Evolutionary conservation across 2,888 invertebrate genomes (phyloP), one percentile per base, ranked within the genome.

Genomic region (Macropis europaea): DNA sequence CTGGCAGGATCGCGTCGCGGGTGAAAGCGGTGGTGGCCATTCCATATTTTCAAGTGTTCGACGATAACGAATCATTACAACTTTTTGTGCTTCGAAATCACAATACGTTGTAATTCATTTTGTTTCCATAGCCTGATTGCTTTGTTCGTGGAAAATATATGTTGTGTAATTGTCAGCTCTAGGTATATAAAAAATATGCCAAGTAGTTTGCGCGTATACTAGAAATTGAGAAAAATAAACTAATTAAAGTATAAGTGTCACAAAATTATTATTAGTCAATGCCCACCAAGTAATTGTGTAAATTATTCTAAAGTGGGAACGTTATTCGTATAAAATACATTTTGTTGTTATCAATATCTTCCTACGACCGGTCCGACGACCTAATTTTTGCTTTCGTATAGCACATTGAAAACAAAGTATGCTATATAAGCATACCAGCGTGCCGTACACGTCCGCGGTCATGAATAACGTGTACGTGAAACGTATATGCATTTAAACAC

Each of bases 11-110:
- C 80, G 79, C 68, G 76, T 73, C 77, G 80, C 56, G 71, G 66
- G 79, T 80, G 79, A 80, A 80, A 80, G 81, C 75, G 53, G 47
- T 61, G 38, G 43, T 61, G 59, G 61, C 61, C 47, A 64, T 64
- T 71, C 56, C 26, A 24, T 42, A 64, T 54, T 34, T 38, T 26
- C 36, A 4, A 34, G 26, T 30, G 40, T 32, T 53, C 32, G 45
- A 19, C 54, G 40, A 43, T 56, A 60, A 22, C 15, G 42, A 47
- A 43, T 47, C 19, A 32, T 67, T 32, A 11, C 32, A 22, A 45
- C 38, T 32, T 48, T 34, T 52, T 36, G 28, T 11, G 57, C 42
- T 47, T 53, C 32, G 6, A 4, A 19, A 6, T 63, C 32, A 7
- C 47, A 40, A 38, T 28, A 28, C 34, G 48, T 32, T 30, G 13